These are phyloP conservation scores for Ciconia nigra DNA, from an alignment of 2,797 vertebrate genomes.

Conservation along the genomic window DNA sequence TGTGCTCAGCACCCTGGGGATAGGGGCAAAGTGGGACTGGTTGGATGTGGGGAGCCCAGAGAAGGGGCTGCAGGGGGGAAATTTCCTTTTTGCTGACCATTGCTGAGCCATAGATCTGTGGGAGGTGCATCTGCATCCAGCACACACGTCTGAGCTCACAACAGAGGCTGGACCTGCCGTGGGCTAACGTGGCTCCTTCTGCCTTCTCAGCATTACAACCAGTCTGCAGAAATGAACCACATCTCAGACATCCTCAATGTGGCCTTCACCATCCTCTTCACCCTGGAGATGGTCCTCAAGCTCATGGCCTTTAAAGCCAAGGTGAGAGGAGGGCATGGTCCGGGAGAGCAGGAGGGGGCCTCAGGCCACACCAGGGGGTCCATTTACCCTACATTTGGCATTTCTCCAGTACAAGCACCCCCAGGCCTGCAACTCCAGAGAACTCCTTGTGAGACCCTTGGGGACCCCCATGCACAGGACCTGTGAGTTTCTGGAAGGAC, in stretches of 20 bases:
- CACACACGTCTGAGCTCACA: neutral
- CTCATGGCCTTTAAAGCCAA: slow-evolving; percentile 96
- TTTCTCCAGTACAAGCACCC: neutral
- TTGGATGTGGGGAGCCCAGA: neutral
- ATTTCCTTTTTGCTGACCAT: neutral
- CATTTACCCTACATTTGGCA: neutral
- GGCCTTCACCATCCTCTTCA: slow-evolving; percentile 96
- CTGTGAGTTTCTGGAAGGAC: neutral
- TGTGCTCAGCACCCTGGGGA: neutral
- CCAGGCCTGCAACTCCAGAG: neutral
- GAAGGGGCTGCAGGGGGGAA: neutral
- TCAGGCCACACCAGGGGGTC: neutral
- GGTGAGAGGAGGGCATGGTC: slow-evolving; percentile 72
- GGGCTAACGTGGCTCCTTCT: neutral
- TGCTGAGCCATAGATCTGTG: neutral
- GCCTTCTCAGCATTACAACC: slow-evolving; percentile 89
- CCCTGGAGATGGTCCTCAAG: slow-evolving; percentile 96
- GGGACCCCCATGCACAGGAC: neutral
- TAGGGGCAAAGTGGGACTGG: neutral
- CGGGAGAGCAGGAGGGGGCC: neutral
- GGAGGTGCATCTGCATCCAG: neutral
- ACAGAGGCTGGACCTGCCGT: accelerated
- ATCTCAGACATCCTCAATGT: slow-evolving; percentile 90
- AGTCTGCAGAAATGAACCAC: slow-evolving; percentile 91
- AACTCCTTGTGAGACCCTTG: neutral